phyloP scores from a whole-genome alignment of 2,113 vertebrate genomes.

The Notothenia coriiceps region DNA sequence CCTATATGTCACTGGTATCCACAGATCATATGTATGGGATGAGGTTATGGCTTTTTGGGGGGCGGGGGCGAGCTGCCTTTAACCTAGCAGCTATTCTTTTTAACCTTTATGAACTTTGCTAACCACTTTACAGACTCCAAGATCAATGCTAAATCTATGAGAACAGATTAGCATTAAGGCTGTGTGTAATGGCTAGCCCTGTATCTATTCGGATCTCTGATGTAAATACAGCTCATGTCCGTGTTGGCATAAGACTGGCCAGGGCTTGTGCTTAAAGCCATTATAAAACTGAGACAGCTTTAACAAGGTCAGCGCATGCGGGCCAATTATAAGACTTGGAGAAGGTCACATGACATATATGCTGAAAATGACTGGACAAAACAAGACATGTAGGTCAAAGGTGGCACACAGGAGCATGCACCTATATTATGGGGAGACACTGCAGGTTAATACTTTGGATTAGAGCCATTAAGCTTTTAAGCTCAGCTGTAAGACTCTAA shows the following conservation, averaged over 20 bases:
- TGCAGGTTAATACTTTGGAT: no score
- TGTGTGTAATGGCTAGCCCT: constrained; percentile 61
- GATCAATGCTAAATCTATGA: constrained; percentile 77
- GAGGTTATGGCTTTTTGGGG: constrained; percentile 36
- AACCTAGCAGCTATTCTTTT: constrained; percentile 35
- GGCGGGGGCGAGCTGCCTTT: constrained; percentile 1
- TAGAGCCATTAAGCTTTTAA: constrained; percentile 17
- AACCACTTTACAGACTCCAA: constrained; percentile 61
- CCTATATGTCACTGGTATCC: constrained; percentile 3
- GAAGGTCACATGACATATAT: constrained; percentile 53
- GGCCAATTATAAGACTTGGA: constrained; percentile 46
- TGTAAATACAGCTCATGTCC: constrained; percentile 73
- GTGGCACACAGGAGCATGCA: not conserved
- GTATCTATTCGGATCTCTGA: constrained; percentile 63
- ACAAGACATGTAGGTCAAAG: constrained; percentile 29
- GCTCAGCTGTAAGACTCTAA: constrained; percentile 32
- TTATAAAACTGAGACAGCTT: constrained; percentile 66
- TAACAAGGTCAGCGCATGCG: constrained; percentile 61
- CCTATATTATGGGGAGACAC: not conserved
- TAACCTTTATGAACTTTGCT: constrained; percentile 60
- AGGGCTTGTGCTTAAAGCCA: constrained; percentile 49
- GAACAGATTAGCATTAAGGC: constrained; percentile 67
- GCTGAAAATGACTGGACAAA: not conserved
- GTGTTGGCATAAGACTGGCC: constrained; percentile 39
- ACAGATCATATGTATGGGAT: not conserved